A percentile compares a stretch with the other conserved stretches of the same genome.
These are phyloP conservation scores for Drosophila biarmipes DNA, from an alignment of 1,140 invertebrate genomes.

Conservation along the genomic window DNA sequence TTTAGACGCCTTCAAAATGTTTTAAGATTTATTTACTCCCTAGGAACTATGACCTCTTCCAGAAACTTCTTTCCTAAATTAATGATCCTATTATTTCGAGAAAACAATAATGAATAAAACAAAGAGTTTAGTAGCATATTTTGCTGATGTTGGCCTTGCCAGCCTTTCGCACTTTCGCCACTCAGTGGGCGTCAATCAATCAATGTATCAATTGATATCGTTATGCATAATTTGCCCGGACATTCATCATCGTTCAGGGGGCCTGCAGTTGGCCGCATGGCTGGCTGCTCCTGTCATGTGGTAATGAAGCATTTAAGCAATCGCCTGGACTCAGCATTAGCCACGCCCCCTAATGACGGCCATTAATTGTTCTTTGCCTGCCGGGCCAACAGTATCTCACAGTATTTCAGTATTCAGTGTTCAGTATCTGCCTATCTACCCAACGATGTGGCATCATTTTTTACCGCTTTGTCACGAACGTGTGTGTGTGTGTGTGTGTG, in stretches of 20 bases:
- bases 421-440: not conserved
- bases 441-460: constrained; percentile 57
- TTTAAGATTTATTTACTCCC: no score
- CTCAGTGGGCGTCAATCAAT: constrained; percentile 35
- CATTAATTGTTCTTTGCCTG: constrained; percentile 54
- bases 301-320: constrained; percentile 46
- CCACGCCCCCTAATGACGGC: constrained; percentile 39
- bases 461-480: constrained; percentile 60
- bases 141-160: not conserved
- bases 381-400: not conserved
- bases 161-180: constrained; percentile 2
- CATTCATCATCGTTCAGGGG: constrained; percentile 42
- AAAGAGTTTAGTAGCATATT: not conserved
- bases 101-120: no score
- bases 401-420: not conserved
- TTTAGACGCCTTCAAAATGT: no score
- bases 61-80: no score
- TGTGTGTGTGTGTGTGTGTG: no score
- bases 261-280: not conserved
- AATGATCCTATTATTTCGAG: no score
- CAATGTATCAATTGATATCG: constrained; percentile 40
- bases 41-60: no score
- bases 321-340: constrained; percentile 11
- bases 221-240: constrained; percentile 40
- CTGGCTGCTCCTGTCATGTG: constrained; percentile 22